Evolutionary conservation across 2,797 vertebrate genomes (phyloP).

Genomic region (Enteromius treurensis): DNA sequence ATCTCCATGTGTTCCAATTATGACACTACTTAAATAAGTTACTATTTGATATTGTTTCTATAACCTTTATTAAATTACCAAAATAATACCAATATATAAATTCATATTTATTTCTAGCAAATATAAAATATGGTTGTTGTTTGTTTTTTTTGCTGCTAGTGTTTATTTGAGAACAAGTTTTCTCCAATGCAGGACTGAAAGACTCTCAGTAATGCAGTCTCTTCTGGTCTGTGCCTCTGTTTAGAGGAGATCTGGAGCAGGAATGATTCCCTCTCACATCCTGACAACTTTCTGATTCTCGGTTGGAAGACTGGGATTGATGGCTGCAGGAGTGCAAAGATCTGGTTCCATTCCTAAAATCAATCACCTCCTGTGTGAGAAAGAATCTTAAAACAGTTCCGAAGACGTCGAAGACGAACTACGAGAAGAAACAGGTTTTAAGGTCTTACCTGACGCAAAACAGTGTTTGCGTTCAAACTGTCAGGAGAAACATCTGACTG

Average conservation of each 20-base stretch:
- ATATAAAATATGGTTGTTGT: not conserved
- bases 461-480: not conserved
- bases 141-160: not conserved
- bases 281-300: not conserved
- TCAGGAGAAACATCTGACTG: not conserved
- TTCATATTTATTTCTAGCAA: not conserved
- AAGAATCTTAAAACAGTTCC: not conserved
- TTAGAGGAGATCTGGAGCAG: not conserved
- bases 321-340: not conserved
- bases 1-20: not conserved
- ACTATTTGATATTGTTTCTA: not conserved
- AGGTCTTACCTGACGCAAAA: constrained; percentile 33
- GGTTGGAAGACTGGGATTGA: not conserved
- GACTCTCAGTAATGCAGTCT: not conserved
- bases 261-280: not conserved
- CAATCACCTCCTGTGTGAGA: constrained; percentile 88
- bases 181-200: not conserved
- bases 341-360: constrained; percentile 88
- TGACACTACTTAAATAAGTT: not conserved
- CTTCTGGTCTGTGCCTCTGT: not conserved
- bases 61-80: not conserved
- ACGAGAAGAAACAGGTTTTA: not conserved
- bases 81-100: not conserved
- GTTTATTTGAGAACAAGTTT: not conserved
- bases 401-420: not conserved